Percentiles rank a stretch among this genome's conserved stretches.
These are phyloP conservation scores for Papilio glaucus DNA, from an alignment of 1,140 invertebrate species.

Conservation along the genomic window DNA sequence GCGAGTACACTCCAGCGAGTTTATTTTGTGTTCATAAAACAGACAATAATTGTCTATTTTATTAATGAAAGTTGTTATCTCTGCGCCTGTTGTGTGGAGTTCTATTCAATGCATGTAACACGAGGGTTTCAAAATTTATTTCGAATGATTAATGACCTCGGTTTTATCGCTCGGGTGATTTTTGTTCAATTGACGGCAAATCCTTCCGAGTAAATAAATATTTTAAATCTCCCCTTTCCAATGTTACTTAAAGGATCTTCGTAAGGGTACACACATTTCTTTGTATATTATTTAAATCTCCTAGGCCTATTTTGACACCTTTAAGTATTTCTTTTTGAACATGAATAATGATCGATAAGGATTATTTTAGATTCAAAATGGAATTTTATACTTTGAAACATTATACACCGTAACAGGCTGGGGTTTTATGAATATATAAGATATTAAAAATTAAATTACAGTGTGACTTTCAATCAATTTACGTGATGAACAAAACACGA, in stretches of 20 bases:
- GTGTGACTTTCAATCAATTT: too few relatives aligned
- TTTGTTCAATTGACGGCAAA: slow-evolving; percentile 70
- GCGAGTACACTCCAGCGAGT: background rate
- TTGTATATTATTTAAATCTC: slow-evolving; percentile 59
- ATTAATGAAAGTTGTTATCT: slow-evolving; percentile 21
- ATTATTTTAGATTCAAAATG: background rate
- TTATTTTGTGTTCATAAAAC: slow-evolving; percentile 13
- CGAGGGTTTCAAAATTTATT: slow-evolving; percentile 62
- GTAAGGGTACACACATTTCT: slow-evolving; percentile 37
- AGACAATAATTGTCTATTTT: slow-evolving; percentile 10
- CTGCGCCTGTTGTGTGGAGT: slow-evolving; percentile 4
- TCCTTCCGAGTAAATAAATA: slow-evolving; percentile 66
- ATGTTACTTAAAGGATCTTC: slow-evolving; percentile 57
- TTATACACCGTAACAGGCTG: too few relatives aligned
- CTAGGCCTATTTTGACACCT: slow-evolving; percentile 30
- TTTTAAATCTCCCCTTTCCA: slow-evolving; percentile 68
- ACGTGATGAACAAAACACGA: too few relatives aligned
- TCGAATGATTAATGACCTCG: slow-evolving; percentile 74
- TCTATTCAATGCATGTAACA: slow-evolving; percentile 35
- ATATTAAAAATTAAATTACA: too few relatives aligned
- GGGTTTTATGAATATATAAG: too few relatives aligned
- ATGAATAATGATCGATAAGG: slow-evolving; percentile 8
- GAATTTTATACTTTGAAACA: background rate
- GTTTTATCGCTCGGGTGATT: slow-evolving; percentile 62
- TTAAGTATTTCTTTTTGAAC: slow-evolving; percentile 15